Percentiles rank a stretch among this genome's conserved stretches.
Evolutionary conservation across 2,113 vertebrate species (phyloP).

Genomic region (Glaucidium brasilianum): DNA sequence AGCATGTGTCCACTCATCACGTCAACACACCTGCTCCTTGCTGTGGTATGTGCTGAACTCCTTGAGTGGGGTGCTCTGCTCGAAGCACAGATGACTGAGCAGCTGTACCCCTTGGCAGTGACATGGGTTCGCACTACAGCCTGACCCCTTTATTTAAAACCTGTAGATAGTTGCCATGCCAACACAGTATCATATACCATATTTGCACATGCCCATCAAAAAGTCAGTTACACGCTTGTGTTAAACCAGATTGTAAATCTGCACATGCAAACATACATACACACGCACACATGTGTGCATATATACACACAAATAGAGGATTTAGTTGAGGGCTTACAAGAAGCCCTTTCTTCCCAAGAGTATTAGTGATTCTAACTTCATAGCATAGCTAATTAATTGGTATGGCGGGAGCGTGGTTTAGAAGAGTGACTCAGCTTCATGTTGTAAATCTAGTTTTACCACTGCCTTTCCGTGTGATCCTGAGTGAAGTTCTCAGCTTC

Average conservation of each 20-base stretch:
- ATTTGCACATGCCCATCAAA: background rate
- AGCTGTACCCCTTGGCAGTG: background rate
- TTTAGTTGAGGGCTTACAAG: background rate
- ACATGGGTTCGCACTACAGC: background rate
- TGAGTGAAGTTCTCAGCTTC: background rate
- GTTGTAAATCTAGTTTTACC: slow-evolving; percentile 21
- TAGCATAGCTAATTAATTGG: background rate
- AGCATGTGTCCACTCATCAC: background rate
- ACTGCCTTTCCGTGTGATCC: background rate
- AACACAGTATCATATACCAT: accelerated
- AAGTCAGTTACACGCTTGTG: background rate
- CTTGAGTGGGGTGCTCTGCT: background rate
- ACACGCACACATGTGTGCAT: accelerated
- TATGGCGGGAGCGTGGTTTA: background rate
- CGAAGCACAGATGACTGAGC: background rate
- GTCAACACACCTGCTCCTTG: background rate
- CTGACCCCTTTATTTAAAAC: background rate
- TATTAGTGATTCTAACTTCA: background rate
- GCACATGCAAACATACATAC: background rate
- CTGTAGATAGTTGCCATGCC: background rate
- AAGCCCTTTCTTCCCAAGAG: background rate
- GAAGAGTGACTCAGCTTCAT: slow-evolving; percentile 2
- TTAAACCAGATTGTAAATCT: background rate
- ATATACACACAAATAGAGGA: background rate
- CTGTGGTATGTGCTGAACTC: background rate